phyloP scores from a whole-genome alignment of 2,113 vertebrate species.

The Glaucidium brasilianum region DNA sequence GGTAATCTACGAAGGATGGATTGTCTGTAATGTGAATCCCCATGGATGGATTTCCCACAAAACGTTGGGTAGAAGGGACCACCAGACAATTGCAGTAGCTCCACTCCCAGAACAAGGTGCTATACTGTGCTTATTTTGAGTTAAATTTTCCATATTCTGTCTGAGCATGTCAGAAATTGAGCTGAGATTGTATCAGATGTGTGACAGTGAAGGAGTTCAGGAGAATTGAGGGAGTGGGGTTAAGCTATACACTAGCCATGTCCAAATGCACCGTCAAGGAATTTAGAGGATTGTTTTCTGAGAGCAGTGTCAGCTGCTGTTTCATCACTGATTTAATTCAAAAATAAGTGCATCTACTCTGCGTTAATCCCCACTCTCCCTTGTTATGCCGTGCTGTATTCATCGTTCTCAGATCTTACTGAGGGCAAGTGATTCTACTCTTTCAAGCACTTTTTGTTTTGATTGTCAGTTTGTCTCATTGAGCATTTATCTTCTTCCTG shows the following conservation, averaged over 20 bases:
- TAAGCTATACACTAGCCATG: background rate
- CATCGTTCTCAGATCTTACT: background rate
- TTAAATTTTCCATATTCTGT: background rate
- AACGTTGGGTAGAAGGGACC: background rate
- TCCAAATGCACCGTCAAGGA: background rate
- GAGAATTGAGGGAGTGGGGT: background rate
- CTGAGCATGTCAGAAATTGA: background rate
- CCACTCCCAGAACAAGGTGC: background rate
- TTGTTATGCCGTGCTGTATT: background rate
- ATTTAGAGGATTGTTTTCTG: background rate
- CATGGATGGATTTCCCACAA: background rate
- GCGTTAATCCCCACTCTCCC: background rate
- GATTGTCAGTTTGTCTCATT: background rate
- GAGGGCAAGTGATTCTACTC: background rate
- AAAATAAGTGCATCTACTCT: background rate
- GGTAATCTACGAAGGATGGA: background rate
- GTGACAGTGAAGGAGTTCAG: background rate
- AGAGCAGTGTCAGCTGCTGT: background rate
- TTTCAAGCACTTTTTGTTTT: background rate
- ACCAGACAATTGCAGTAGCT: background rate
- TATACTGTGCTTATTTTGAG: background rate
- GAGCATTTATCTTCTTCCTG: background rate
- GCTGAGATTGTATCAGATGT: rapidly evolving
- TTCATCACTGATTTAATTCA: background rate
- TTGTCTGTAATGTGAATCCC: background rate